phyloP scores from a whole-genome alignment of 2,888 invertebrate species.

The Ormyrus pomaceus region DNA sequence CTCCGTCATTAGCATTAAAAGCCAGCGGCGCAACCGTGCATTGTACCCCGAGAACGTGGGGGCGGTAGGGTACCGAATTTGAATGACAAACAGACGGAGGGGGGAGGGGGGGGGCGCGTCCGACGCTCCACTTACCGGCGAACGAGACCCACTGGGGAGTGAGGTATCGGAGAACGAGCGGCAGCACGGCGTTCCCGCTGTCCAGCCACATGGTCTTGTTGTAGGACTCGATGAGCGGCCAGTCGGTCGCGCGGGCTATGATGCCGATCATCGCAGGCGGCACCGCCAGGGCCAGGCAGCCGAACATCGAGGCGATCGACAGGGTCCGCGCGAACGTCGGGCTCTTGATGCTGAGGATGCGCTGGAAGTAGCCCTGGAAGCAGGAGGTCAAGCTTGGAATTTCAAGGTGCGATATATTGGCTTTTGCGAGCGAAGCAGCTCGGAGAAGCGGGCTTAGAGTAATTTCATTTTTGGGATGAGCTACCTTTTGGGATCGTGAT shows the following conservation, averaged over 20 bases:
- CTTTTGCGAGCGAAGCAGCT: too few relatives aligned
- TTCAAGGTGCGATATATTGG: too few relatives aligned
- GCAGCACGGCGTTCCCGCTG: constrained; percentile 80
- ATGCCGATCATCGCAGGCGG: constrained; percentile 83
- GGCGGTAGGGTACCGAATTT: background rate
- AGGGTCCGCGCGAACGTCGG: constrained; percentile 80
- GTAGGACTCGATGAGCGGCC: constrained; percentile 74
- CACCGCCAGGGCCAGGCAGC: constrained; percentile 81
- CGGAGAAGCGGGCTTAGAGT: too few relatives aligned
- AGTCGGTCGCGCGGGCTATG: constrained; percentile 79
- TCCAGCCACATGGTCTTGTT: constrained; percentile 68
- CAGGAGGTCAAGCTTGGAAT: background rate
- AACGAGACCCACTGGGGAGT: constrained; percentile 80
- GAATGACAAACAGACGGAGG: background rate
- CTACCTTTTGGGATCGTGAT: too few relatives aligned
- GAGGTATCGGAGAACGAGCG: constrained; percentile 80
- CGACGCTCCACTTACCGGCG: constrained; percentile 71
- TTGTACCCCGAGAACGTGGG: too few relatives aligned
- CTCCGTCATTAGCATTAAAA: too few relatives aligned
- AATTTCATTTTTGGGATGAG: too few relatives aligned
- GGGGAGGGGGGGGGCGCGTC: too few relatives aligned
- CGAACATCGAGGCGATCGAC: constrained; percentile 81
- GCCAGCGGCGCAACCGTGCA: too few relatives aligned
- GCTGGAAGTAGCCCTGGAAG: constrained; percentile 81
- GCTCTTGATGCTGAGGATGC: constrained; percentile 81